These are phyloP conservation scores for Ptilodon capucinus DNA, from an alignment of 2,888 invertebrate species.

Conservation along the genomic window DNA sequence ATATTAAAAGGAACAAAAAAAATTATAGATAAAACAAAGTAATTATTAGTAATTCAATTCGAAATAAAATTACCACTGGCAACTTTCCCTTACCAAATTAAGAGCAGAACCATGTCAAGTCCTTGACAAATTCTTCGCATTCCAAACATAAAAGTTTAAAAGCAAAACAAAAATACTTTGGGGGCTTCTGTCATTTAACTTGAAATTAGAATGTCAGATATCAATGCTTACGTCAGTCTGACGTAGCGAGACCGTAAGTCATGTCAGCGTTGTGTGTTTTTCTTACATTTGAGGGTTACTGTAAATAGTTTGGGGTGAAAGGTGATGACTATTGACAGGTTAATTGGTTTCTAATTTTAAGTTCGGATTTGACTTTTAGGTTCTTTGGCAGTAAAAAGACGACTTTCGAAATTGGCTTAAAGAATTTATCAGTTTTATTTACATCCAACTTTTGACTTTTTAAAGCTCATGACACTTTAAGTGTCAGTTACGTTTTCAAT, in stretches of 20 bases:
- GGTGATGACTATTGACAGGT: slow-evolving; percentile 45
- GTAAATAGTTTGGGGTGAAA: slow-evolving; percentile 34
- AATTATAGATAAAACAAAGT: no score
- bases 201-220: slow-evolving; percentile 79
- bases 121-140: slow-evolving; percentile 53
- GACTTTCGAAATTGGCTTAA: no score
- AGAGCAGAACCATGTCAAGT: slow-evolving; percentile 30
- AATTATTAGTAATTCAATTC: no score
- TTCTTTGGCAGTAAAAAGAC: not conserved
- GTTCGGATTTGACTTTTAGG: slow-evolving; percentile 11
- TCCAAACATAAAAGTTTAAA: slow-evolving; percentile 37
- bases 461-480: no score
- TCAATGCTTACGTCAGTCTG: slow-evolving; percentile 69
- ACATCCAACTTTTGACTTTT: no score
- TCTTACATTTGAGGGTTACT: slow-evolving; percentile 20
- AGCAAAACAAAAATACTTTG: slow-evolving; percentile 58
- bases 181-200: slow-evolving; percentile 69
- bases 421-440: no score
- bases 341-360: slow-evolving; percentile 59
- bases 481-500: no score
- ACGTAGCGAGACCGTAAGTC: slow-evolving; percentile 53
- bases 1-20: no score
- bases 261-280: slow-evolving; percentile 49
- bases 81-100: not conserved
- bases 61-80: slow-evolving; percentile 10